phyloP scores from a whole-genome alignment of 2,113 vertebrate genomes.

The Typhlomys cinereus region DNA sequence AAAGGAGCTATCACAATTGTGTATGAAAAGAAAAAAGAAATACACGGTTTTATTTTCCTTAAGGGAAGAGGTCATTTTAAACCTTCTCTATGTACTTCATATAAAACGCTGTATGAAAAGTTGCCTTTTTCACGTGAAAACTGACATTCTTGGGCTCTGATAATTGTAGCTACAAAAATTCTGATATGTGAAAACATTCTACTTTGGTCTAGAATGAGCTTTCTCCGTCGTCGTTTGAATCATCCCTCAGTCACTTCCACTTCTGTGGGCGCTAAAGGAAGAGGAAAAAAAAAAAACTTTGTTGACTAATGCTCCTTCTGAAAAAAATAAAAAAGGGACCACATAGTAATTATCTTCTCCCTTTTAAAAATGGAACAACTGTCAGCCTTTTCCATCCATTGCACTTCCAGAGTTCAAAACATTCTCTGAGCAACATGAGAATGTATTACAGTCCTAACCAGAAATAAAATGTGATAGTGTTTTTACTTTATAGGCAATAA shows the following conservation, averaged over 20 bases:
- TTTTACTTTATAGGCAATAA: constrained; percentile 4
- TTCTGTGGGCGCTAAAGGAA: constrained; percentile 44
- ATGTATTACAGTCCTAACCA: background rate
- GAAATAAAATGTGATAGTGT: constrained; percentile 31
- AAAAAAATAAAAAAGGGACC: constrained; percentile 38
- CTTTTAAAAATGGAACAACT: constrained; percentile 66
- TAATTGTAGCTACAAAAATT: background rate
- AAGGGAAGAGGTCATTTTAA: constrained; percentile 19
- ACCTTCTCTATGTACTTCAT: constrained; percentile 3
- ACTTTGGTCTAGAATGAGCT: constrained; percentile 48
- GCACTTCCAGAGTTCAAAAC: constrained; percentile 62
- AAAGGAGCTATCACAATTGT: background rate
- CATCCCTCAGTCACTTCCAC: constrained; percentile 63
- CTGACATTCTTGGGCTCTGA: background rate
- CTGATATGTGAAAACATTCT: constrained; percentile 48
- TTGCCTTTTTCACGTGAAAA: constrained; percentile 32
- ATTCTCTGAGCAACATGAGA: constrained; percentile 37
- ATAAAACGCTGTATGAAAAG: constrained; percentile 18
- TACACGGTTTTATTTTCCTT: background rate
- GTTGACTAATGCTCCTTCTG: constrained; percentile 74
- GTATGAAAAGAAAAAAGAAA: background rate
- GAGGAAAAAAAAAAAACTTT: background rate
- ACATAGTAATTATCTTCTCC: constrained; percentile 76
- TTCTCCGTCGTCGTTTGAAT: constrained; percentile 58
- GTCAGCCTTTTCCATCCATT: constrained; percentile 59